Evolutionary conservation across 2,797 vertebrate genomes (phyloP).

Genomic region (Dendrocincla fuliginosa): DNA sequence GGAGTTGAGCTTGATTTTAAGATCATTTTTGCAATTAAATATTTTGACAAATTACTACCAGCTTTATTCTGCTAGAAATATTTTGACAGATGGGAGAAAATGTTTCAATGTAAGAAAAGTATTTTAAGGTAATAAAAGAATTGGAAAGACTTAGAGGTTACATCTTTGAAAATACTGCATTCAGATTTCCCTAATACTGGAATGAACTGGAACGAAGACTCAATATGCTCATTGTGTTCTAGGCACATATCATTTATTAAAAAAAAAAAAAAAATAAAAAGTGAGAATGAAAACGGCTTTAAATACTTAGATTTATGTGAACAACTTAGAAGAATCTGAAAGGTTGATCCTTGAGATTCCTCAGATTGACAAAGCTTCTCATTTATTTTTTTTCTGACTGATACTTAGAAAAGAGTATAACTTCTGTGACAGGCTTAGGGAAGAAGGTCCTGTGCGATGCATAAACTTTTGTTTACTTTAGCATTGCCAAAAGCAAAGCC

Average conservation of each 20-base stretch:
- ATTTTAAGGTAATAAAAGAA: slow-evolving; percentile 66
- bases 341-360: background rate
- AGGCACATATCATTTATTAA: background rate
- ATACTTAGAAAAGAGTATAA: background rate
- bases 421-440: background rate
- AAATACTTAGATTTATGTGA: background rate
- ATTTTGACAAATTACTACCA: slow-evolving; percentile 79
- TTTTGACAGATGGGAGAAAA: slow-evolving; percentile 78
- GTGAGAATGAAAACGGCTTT: background rate
- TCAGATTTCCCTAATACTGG: slow-evolving; percentile 20
- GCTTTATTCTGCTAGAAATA: slow-evolving; percentile 76
- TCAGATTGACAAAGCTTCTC: background rate
- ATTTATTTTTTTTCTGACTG: background rate
- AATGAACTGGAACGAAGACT: background rate
- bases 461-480: background rate
- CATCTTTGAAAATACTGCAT: slow-evolving; percentile 48
- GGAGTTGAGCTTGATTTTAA: slow-evolving; percentile 71
- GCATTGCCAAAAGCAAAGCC: background rate
- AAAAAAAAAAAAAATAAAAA: background rate
- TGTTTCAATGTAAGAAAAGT: slow-evolving; percentile 70
- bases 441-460: background rate
- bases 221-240: background rate
- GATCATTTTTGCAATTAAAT: slow-evolving; percentile 72
- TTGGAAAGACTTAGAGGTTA: slow-evolving; percentile 46
- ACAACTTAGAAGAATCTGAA: background rate